phyloP scores from a whole-genome alignment of 1,140 invertebrate genomes.

The Psix sp. region DNA sequence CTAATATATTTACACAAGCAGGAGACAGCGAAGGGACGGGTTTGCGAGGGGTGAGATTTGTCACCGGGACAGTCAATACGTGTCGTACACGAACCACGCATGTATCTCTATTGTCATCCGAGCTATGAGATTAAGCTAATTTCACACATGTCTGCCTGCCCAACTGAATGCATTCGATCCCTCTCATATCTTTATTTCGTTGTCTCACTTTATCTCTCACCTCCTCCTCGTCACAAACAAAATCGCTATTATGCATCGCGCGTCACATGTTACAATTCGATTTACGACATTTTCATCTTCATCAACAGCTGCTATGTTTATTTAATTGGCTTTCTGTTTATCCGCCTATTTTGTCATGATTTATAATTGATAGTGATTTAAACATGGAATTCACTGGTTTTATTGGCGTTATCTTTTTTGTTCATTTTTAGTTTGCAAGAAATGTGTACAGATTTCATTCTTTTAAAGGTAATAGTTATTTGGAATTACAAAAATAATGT shows the following conservation, averaged over 20 bases:
- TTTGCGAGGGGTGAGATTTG: slow-evolving; percentile 73
- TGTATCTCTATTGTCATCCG: slow-evolving; percentile 77
- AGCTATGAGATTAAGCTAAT: slow-evolving; percentile 78
- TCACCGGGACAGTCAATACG: slow-evolving; percentile 68
- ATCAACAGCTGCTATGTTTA: slow-evolving; percentile 54
- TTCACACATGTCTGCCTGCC: slow-evolving; percentile 77
- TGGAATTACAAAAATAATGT: no score
- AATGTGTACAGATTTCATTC: no score
- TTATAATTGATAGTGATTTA: no score
- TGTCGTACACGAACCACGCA: slow-evolving; percentile 72
- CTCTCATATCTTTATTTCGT: slow-evolving; percentile 30
- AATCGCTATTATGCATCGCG: slow-evolving; percentile 35
- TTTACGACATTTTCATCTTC: slow-evolving; percentile 32
- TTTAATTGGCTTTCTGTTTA: slow-evolving; percentile 40
- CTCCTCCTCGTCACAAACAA: slow-evolving; percentile 46
- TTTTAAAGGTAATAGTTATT: no score
- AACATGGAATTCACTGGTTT: no score
- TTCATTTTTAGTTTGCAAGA: no score
- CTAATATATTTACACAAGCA: slow-evolving; percentile 76
- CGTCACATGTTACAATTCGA: slow-evolving; percentile 48
- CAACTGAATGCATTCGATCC: slow-evolving; percentile 41
- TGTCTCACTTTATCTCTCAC: slow-evolving; percentile 42
- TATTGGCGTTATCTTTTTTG: no score
- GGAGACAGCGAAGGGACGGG: slow-evolving; percentile 62
- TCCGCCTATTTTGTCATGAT: slow-evolving; percentile 1